Percentiles rank a stretch among this genome's conserved stretches.
phyloP scores from a whole-genome alignment of 1,140 invertebrate species.

The Lethrus apterus region DNA sequence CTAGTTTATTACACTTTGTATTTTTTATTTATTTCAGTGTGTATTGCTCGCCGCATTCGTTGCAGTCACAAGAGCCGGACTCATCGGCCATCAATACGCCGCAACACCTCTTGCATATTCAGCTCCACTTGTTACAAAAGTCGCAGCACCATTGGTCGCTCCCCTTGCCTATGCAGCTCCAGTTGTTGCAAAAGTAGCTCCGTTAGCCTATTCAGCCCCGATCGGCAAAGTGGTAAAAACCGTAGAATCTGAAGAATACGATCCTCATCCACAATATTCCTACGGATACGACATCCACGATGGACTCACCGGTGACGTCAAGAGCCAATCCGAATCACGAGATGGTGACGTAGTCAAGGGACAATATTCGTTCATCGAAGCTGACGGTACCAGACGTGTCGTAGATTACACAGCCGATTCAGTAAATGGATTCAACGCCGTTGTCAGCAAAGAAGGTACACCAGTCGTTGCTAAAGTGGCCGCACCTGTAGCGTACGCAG shows the following conservation, averaged over 20 bases:
- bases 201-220: constrained; percentile 38
- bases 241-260: too few relatives aligned
- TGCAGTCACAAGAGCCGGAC: too few relatives aligned
- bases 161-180: constrained; percentile 18
- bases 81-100: too few relatives aligned
- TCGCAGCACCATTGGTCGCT: constrained; percentile 29
- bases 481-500: too few relatives aligned
- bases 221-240: too few relatives aligned
- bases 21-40: too few relatives aligned
- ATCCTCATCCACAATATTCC: too few relatives aligned
- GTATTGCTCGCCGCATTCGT: too few relatives aligned
- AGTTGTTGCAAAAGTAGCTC: constrained; percentile 38
- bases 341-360: too few relatives aligned
- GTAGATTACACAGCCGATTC: constrained; percentile 37
- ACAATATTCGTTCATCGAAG: constrained; percentile 39
- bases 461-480: too few relatives aligned
- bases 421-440: constrained; percentile 25
- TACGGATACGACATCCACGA: constrained; percentile 40
- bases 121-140: too few relatives aligned
- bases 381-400: constrained; percentile 40
- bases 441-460: constrained; percentile 25
- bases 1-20: too few relatives aligned
- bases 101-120: constrained; percentile 38
- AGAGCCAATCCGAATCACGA: constrained; percentile 34
- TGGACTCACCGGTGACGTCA: constrained; percentile 34